Evolutionary conservation across 2,888 invertebrate species (phyloP), one percentile per base, ranked within the genome.

Genomic region (Anagyrus pseudococci): DNA sequence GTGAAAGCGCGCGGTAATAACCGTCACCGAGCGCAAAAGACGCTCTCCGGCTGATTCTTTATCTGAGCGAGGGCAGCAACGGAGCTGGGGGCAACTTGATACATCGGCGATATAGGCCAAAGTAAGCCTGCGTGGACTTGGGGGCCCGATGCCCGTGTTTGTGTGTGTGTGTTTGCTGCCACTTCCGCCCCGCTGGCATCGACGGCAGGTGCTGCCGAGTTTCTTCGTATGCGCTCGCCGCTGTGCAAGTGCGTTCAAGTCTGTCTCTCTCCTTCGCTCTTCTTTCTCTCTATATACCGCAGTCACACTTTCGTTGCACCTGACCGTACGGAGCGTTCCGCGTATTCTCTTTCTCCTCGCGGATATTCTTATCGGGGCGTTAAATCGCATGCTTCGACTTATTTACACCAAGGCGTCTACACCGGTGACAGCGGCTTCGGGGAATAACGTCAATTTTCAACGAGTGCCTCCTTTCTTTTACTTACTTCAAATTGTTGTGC

Each of bases 11-110:
- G n/a, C 53, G 58, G 55, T 66, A 66, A 66, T 66, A 66, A 66
- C 62, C 58, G 65, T 62, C 52, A 43, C 62, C n/a, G n/a, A n/a
- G 17, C 10, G 1, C 15, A n/a, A 13, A 20, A 33, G 33, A 25
- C 37, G 20, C 29, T 20, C 41, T 23, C 49, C 33, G 29, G 46
- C 61, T 61, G 58, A 65, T 65, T 65, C 58, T 58, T 66, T 62
- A 66, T 58, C 62, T 58, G 13, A 26, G 25, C 17, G 15, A 19
- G 4, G 46, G 17, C n/a, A n/a, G n/a, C n/a, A n/a, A n/a, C n/a
- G 23, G 33, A 43, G 53, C 50, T 52, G 37, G 50, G 55, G 60
- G 61, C 65, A 65, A 61, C 58, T 65, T 65, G 65, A 65, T 65
- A 54, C 47, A 65, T 58, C 58, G 55, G 13, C 55, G 54, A 58